Evolutionary conservation across 2,797 vertebrate species (phyloP).

Genomic region (Emydoidea blandingii): DNA sequence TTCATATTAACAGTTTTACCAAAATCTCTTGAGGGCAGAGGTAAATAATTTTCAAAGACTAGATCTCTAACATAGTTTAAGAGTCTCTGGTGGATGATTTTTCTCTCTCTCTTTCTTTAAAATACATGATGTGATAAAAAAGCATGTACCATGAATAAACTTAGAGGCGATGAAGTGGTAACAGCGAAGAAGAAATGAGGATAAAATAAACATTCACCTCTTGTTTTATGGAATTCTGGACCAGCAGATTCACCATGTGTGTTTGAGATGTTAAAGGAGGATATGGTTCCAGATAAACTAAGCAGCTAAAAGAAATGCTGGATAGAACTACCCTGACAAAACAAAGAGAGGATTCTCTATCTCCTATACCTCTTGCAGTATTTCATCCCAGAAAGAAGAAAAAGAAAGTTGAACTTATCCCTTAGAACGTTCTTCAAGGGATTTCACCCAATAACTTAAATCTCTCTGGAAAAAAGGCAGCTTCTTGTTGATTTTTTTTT

Average conservation of each 20-base stretch:
- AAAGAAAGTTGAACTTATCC: not conserved
- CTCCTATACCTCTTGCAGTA: not conserved
- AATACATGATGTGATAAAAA: not conserved
- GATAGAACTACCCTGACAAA: not conserved
- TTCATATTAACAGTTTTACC: slow-evolving; percentile 38
- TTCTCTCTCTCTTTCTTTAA: not conserved
- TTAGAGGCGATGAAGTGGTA: not conserved
- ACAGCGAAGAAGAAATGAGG: not conserved
- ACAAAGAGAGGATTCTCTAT: not conserved
- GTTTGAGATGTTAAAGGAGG: not conserved
- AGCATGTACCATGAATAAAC: not conserved
- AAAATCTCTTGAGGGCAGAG: slow-evolving; percentile 13
- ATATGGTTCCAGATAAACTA: not conserved
- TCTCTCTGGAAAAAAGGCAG: not conserved
- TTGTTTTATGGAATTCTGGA: not conserved
- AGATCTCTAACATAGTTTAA: not conserved
- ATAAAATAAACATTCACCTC: not conserved
- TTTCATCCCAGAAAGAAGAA: not conserved
- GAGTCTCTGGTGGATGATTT: not conserved
- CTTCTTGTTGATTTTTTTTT: not conserved
- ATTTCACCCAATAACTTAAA: not conserved
- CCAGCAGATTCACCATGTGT: not conserved
- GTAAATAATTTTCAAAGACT: slow-evolving; percentile 34
- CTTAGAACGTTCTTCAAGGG: not conserved
- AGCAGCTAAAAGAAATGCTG: not conserved